A percentile compares a stretch with the other conserved stretches of the same genome.
Conservation (phyloP, 2,888 invertebrate genomes). For the Campoplex capitator region DNA sequence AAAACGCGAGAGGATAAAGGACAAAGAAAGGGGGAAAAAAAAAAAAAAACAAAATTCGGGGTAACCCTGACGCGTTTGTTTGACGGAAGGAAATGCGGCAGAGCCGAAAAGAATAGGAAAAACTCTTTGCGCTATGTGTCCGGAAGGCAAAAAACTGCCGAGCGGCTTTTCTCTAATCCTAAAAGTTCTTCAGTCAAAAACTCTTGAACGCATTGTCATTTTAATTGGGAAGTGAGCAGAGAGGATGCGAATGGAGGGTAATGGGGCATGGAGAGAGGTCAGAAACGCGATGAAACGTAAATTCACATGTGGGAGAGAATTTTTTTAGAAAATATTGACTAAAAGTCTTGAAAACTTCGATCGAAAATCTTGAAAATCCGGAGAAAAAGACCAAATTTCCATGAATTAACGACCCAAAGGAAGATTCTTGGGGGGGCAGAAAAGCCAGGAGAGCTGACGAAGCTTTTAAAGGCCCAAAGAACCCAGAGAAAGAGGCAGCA, state of each 20-base stretch:
- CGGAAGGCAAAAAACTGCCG: neutral
- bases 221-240: slow-evolving; percentile 70
- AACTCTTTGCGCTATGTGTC: slow-evolving; percentile 13
- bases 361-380: neutral
- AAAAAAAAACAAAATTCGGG: slow-evolving; percentile 29
- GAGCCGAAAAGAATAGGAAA: slow-evolving; percentile 32
- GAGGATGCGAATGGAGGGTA: slow-evolving; percentile 63
- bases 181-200: slow-evolving; percentile 30
- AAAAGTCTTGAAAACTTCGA: neutral
- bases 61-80: slow-evolving; percentile 47
- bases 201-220: slow-evolving; percentile 68
- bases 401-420: neutral
- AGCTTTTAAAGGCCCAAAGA: neutral
- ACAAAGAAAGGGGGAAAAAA: neutral
- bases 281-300: slow-evolving; percentile 33
- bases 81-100: slow-evolving; percentile 36
- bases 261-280: slow-evolving; percentile 16
- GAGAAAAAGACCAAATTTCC: neutral
- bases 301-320: neutral
- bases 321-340: neutral
- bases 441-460: neutral
- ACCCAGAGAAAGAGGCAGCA: neutral
- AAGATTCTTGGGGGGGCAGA: neutral
- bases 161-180: slow-evolving; percentile 22
- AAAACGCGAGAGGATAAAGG: neutral